Evolutionary conservation across 2,888 invertebrate species (phyloP), one percentile per base, ranked within the genome.

Genomic region (Cosmorhoe ocellata): DNA sequence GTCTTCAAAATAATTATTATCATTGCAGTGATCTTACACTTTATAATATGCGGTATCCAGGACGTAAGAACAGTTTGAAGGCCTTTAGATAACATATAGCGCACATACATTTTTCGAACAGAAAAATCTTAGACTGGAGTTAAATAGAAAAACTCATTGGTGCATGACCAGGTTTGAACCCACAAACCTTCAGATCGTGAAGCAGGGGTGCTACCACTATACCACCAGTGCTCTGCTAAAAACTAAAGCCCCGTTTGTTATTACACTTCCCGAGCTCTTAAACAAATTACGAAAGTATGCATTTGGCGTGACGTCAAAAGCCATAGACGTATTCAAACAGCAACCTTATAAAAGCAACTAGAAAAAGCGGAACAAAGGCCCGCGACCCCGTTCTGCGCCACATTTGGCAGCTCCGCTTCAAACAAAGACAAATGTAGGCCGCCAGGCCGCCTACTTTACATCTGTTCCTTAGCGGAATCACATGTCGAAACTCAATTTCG

Each of bases 381-480:
- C 49, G 57, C 61, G 61, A 58, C 61, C 61, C 41, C 59, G 48
- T 61, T 61, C 43, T 50, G 51, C 39, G 51, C 54, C 56, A 56
- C 57, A 58, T 61, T 61, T 59, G 61, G 61, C 61, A 61, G 47
- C 52, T 38, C 45, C 14, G 11, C 51, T 13, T 56, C 31, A 60
- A 58, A 60, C 56, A 54, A 56, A 56, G 53, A 51, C 42, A 54
- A 45, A 61, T 43, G 27, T 18, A 32, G 53, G 48, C 44, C 48
- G 48, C 32, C 48, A 32, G 53, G 48, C 44, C 48, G 48, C 32
- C 48, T 37, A 24, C 53, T 48, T 44, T 44, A 37, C 53, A 48
- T 38, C 24, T 39, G 40, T 34, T 48, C 31, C 43, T 53, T 46
- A 40, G 31, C 50, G 26, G 24, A 24, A 49, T 49, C 41, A 38